These are phyloP conservation scores for Lissonota sp. DNA, from an alignment of 2,888 invertebrate species.

Conservation along the genomic window DNA sequence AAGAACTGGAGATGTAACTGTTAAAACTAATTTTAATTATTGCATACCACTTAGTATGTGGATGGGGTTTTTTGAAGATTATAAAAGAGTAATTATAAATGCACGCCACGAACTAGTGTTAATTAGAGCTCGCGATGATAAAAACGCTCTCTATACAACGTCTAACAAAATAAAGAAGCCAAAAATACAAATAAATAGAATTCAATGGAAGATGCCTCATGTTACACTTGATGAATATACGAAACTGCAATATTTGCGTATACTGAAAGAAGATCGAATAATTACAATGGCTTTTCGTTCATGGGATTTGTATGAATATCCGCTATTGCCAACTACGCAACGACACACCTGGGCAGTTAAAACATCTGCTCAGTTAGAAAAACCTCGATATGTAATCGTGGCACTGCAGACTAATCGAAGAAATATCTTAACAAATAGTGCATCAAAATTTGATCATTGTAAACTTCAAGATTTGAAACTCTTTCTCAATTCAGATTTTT, in stretches of 20 bases:
- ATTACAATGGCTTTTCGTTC: constrained; percentile 16
- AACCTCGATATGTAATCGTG: too few species aligned
- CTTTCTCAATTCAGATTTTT: not conserved
- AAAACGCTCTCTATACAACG: not conserved
- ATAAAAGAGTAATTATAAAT: constrained; percentile 14
- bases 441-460: constrained; percentile 11
- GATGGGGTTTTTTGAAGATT: constrained; percentile 34
- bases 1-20: too few species aligned
- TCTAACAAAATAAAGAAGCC: not conserved
- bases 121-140: constrained; percentile 7
- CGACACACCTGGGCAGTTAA: constrained; percentile 25
- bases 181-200: not conserved
- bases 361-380: constrained; percentile 1
- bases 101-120: constrained; percentile 27
- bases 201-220: constrained; percentile 32
- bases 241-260: not conserved
- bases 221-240: constrained; percentile 18
- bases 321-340: not conserved
- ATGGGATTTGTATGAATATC: constrained; percentile 40
- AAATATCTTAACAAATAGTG: not conserved
- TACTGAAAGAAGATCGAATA: too few species aligned
- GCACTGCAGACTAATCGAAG: too few species aligned
- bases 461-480: not conserved
- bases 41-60: constrained; percentile 33
- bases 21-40: constrained; percentile 8